phyloP scores from a whole-genome alignment of 1,140 invertebrate genomes.

The Leptinotarsa undecemlineata region DNA sequence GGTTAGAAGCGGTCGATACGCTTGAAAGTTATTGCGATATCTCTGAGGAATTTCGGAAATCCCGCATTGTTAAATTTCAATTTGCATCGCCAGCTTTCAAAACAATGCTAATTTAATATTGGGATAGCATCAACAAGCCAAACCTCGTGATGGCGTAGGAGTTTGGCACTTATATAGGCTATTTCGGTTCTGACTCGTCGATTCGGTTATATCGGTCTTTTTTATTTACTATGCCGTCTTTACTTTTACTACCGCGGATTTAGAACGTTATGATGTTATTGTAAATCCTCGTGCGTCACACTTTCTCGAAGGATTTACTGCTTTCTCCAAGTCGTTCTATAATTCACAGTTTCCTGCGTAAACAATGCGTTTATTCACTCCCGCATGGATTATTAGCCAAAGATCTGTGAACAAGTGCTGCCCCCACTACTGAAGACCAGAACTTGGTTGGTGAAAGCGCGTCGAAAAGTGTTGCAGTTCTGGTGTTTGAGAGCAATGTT shows the following conservation, averaged over 20 bases:
- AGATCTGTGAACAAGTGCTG: too few relatives aligned
- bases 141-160: constrained; percentile 23
- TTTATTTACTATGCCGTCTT: constrained; percentile 13
- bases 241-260: constrained; percentile 9
- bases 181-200: constrained; percentile 17
- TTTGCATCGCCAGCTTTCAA: constrained; percentile 12
- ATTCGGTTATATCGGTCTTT: constrained; percentile 3
- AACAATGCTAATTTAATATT: constrained; percentile 18
- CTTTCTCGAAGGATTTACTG: too few relatives aligned
- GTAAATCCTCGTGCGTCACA: too few relatives aligned
- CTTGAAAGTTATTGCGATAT: constrained; percentile 26
- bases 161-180: constrained; percentile 21
- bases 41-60: constrained; percentile 34
- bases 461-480: too few relatives aligned
- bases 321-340: too few relatives aligned
- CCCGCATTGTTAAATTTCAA: constrained; percentile 29
- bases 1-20: constrained; percentile 17
- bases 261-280: neutral
- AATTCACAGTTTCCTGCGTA: too few relatives aligned
- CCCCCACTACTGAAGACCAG: too few relatives aligned
- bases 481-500: too few relatives aligned
- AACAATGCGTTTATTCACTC: too few relatives aligned
- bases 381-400: too few relatives aligned
- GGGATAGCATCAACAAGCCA: neutral
- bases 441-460: too few relatives aligned